Evolutionary conservation across 2,113 vertebrate species (phyloP).

Genomic region (Hippolais icterina): DNA sequence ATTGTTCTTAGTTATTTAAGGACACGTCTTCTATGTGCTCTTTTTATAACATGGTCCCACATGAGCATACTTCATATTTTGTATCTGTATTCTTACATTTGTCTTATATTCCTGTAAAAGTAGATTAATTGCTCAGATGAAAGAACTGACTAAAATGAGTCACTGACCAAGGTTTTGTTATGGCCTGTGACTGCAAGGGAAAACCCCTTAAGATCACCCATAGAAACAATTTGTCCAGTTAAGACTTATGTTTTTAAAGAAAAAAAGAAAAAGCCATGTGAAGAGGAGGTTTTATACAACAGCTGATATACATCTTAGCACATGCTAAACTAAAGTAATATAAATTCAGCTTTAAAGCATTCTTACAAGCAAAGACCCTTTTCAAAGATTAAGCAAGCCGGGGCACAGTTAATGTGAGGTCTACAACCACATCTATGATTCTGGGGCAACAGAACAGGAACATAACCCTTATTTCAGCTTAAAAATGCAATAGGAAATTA

Average conservation of each 20-base stretch:
- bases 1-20: not conserved
- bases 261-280: not conserved
- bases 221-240: not conserved
- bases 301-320: not conserved
- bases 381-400: not conserved
- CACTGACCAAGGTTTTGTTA: not conserved
- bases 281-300: not conserved
- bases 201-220: not conserved
- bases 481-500: conserved; percentile 9
- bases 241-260: not conserved
- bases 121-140: not conserved
- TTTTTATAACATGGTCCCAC: not conserved
- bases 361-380: not conserved
- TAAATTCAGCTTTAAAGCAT: not conserved
- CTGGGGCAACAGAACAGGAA: not conserved
- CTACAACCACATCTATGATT: not conserved
- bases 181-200: not conserved
- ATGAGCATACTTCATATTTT: not conserved
- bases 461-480: not conserved
- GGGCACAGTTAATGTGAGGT: not conserved
- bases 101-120: not conserved
- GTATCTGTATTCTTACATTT: not conserved
- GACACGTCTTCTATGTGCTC: rapidly evolving
- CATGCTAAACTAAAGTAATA: not conserved
- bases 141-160: not conserved